Evolutionary conservation across 2,888 invertebrate genomes (phyloP), one percentile per base, ranked within the genome.

Genomic region (Trachelus iudaicus): DNA sequence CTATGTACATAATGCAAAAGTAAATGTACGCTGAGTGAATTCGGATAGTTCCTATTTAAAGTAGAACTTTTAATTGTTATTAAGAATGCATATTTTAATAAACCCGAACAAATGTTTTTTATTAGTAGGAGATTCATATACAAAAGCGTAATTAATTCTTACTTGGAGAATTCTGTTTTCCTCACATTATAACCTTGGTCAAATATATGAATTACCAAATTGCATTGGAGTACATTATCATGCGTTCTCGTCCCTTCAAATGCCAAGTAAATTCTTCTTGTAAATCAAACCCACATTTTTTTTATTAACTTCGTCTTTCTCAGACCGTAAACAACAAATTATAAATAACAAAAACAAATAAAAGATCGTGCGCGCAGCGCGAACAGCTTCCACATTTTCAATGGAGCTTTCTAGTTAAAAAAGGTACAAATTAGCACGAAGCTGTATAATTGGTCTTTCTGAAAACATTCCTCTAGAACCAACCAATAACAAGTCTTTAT

Each of bases 131-230:
- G 71, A 71, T 74, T 6, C 3, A 23, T 34, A 23, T 30, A 1
- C 30, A 74, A 74, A 34, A 74, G 2, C 15, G 2, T 33, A 23
- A 13, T 23, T 69, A 34, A 13, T n/a, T 77, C 77, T 79, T 77
- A 81, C 81, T 79, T 76, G 35, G 33, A 75, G 56, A 79, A 76
- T 34, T 79, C 75, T 77, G 69, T 77, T 79, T 75, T 77, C 79
- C 77, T 78, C 76, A 83, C 81, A 79, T 87, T 78, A 80, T 86
- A 87, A 86, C 83, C 86, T 84, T 78, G 81, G 79, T 40, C 12
- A 3, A 35, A 34, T 23, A 12, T 33, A 69, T 40, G n/a, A 35
- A 75, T 69, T 68, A 15, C 33, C 75, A 75, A 40, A 75, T 40
- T 33, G 40, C 69, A 31, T 34, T 69, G 35, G 23, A 15, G 37